A percentile compares a stretch with the other conserved stretches of the same genome.
Evolutionary conservation across 2,888 invertebrate species (phyloP).

Genomic region (Agrotis clavis): DNA sequence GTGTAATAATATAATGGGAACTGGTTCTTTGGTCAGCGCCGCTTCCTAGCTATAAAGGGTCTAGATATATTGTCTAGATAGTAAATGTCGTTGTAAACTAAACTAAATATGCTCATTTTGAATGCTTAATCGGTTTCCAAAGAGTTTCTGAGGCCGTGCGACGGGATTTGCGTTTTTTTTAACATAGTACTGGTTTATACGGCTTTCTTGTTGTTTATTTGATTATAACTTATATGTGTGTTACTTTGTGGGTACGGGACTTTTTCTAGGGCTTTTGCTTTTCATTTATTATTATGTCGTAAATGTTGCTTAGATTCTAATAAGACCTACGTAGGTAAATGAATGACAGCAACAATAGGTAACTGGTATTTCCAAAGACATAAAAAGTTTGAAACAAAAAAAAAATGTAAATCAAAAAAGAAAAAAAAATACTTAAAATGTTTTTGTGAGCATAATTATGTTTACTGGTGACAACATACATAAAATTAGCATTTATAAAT

Average conservation of each 20-base stretch:
- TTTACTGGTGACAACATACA: too few relatives aligned
- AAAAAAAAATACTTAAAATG: too few relatives aligned
- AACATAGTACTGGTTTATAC: slow-evolving; percentile 25
- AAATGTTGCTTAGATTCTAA: too few relatives aligned
- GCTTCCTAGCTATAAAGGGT: slow-evolving; percentile 86
- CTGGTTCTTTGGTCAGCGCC: slow-evolving; percentile 80
- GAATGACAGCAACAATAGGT: too few relatives aligned
- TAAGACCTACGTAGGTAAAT: too few relatives aligned
- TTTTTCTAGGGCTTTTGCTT: not conserved
- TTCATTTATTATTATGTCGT: too few relatives aligned
- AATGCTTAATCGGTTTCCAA: slow-evolving; percentile 82
- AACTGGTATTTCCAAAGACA: too few relatives aligned
- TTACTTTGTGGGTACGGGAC: not conserved
- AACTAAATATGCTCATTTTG: slow-evolving; percentile 83
- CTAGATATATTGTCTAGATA: slow-evolving; percentile 77
- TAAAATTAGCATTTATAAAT: slow-evolving; percentile 3
- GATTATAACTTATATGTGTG: not conserved
- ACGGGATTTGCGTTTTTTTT: slow-evolving; percentile 50
- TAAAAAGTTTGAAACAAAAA: too few relatives aligned
- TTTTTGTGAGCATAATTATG: too few relatives aligned
- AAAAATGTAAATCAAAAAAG: too few relatives aligned
- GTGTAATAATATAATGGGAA: slow-evolving; percentile 76
- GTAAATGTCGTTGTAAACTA: slow-evolving; percentile 88
- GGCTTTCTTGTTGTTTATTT: not conserved
- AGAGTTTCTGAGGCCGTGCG: slow-evolving; percentile 60